These are phyloP conservation scores for Catharus minimus DNA, from an alignment of 2,113 vertebrate genomes.

Conservation along the genomic window DNA sequence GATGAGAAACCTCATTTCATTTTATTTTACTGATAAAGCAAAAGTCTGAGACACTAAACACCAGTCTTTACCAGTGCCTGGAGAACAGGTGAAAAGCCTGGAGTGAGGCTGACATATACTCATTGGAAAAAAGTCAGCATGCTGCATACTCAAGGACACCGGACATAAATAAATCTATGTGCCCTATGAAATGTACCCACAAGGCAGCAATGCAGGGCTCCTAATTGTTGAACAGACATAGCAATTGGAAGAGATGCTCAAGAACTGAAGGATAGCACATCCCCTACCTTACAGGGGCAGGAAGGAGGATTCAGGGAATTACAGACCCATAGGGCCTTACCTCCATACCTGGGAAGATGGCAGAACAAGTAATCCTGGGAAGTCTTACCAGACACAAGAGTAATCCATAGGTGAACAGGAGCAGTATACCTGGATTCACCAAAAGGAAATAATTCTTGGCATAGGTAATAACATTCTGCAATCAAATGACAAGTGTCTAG, in stretches of 20 bases:
- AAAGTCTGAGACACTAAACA: neutral
- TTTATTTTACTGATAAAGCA: neutral
- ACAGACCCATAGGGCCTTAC: neutral
- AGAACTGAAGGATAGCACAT: neutral
- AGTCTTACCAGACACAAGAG: neutral
- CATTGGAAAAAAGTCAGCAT: rapidly evolving
- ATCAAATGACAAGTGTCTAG: neutral
- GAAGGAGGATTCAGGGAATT: neutral
- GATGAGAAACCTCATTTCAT: neutral
- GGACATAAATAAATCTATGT: neutral
- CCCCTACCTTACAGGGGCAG: rapidly evolving
- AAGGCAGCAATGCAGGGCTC: neutral
- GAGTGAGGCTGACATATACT: neutral
- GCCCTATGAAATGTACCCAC: neutral
- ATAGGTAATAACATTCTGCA: neutral
- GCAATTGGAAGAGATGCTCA: rapidly evolving
- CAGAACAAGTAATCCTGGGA: neutral
- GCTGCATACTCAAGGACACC: neutral
- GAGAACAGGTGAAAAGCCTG: neutral
- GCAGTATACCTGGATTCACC: neutral
- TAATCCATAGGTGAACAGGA: neutral
- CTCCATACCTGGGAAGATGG: neutral
- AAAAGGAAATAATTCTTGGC: neutral
- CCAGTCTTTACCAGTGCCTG: neutral
- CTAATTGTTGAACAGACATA: neutral